phyloP scores from a whole-genome alignment of 2,113 vertebrate genomes.

The Macrotis lagotis region DNA sequence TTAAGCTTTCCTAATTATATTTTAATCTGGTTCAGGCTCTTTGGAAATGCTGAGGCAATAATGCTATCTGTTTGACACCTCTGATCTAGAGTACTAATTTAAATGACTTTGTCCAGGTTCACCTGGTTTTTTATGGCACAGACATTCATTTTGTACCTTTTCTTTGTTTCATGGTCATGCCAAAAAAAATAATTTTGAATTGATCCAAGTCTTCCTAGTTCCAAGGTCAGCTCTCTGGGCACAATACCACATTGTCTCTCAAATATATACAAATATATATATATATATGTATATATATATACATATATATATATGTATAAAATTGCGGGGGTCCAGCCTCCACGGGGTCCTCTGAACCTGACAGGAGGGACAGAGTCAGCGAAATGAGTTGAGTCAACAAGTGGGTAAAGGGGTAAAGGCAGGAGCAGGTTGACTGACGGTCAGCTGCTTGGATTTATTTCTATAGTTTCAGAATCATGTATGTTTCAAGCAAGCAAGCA shows the following conservation, averaged over 20 bases:
- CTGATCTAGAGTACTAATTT: background rate
- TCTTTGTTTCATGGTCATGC: background rate
- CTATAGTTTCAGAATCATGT: too few species aligned
- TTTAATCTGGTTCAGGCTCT: background rate
- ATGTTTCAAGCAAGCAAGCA: too few species aligned
- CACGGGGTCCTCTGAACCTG: too few species aligned
- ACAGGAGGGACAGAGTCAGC: too few species aligned
- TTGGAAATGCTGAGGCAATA: background rate
- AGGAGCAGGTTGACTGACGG: too few species aligned
- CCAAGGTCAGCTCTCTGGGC: background rate
- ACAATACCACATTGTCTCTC: background rate
- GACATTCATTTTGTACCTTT: background rate
- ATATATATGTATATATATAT: too few species aligned
- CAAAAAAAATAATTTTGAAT: background rate
- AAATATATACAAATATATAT: too few species aligned
- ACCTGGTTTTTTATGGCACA: background rate
- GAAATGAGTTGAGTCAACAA: too few species aligned
- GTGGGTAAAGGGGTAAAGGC: too few species aligned
- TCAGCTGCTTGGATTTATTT: too few species aligned
- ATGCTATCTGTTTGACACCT: background rate
- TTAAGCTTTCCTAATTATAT: background rate
- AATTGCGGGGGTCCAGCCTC: too few species aligned
- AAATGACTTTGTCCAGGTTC: background rate
- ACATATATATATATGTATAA: too few species aligned
- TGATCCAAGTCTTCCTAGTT: background rate